Percentiles rank a stretch among this genome's conserved stretches.
Conservation (phyloP, 1,140 invertebrate species). For the Bathynomus jamesi region DNA sequence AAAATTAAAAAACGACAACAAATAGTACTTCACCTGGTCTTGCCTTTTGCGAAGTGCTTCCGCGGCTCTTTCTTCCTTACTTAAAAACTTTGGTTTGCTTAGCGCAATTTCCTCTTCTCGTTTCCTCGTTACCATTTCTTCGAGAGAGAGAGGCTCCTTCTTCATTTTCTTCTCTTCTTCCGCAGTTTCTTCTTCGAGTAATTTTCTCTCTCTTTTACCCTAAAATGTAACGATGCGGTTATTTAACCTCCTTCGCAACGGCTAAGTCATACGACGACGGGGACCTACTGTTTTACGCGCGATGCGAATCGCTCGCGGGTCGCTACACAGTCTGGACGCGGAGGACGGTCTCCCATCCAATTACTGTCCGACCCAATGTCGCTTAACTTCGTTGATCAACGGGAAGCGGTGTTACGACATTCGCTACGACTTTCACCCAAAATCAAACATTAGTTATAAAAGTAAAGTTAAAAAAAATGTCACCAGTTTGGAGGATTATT, state of each 20-base stretch:
- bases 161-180: conserved; percentile 38
- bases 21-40: conserved; percentile 67
- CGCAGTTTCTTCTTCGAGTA: conserved; percentile 41
- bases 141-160: conserved; percentile 85
- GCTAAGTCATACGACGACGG: not conserved
- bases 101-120: conserved; percentile 90
- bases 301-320: no score
- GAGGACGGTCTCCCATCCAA: no score
- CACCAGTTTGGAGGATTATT: no score
- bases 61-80: conserved; percentile 86
- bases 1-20: no score
- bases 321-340: no score
- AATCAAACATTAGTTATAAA: no score
- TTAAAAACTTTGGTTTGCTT: conserved; percentile 92
- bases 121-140: conserved; percentile 91
- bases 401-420: no score
- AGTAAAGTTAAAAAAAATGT: no score
- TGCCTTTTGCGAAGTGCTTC: conserved; percentile 81
- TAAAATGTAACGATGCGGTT: not conserved
- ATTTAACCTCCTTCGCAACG: not conserved
- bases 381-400: no score
- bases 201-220: not conserved
- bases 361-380: no score
- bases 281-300: not conserved
- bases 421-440: no score